Evolutionary conservation across 2,113 vertebrate genomes (phyloP).

Genomic region (Microtus ochrogaster): DNA sequence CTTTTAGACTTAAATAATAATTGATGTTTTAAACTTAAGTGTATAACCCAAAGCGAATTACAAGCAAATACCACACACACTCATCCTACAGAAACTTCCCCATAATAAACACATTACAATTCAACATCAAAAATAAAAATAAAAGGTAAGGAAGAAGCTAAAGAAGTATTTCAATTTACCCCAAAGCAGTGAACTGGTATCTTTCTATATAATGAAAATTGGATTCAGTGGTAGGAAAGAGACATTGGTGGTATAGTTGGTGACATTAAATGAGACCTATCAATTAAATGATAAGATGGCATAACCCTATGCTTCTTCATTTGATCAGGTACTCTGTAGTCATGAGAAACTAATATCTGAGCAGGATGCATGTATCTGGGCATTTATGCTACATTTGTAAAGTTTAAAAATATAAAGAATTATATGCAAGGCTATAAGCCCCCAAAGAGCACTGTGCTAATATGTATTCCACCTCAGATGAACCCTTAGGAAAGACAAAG

Average conservation of each 20-base stretch:
- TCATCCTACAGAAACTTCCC: neutral
- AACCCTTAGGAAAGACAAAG: neutral
- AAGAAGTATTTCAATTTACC: slow-evolving; percentile 31
- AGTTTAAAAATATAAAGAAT: neutral
- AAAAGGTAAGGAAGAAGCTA: neutral
- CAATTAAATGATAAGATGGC: neutral
- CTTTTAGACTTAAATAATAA: neutral
- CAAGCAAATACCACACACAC: neutral
- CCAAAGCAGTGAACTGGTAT: neutral
- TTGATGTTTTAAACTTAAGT: neutral
- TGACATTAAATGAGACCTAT: neutral
- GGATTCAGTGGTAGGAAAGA: neutral
- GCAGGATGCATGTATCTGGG: neutral
- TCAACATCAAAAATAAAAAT: neutral
- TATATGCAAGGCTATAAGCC: neutral
- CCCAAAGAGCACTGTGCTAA: neutral
- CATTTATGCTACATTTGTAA: neutral
- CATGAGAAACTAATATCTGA: neutral
- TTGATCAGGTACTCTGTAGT: neutral
- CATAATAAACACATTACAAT: neutral
- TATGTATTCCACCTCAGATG: neutral
- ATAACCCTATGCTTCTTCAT: neutral
- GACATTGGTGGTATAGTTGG: neutral
- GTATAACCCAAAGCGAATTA: neutral
- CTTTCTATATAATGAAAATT: neutral